Base-by-base conservation (phyloP, 2,113 vertebrate species). In the Bubo scandiacus region DNA sequence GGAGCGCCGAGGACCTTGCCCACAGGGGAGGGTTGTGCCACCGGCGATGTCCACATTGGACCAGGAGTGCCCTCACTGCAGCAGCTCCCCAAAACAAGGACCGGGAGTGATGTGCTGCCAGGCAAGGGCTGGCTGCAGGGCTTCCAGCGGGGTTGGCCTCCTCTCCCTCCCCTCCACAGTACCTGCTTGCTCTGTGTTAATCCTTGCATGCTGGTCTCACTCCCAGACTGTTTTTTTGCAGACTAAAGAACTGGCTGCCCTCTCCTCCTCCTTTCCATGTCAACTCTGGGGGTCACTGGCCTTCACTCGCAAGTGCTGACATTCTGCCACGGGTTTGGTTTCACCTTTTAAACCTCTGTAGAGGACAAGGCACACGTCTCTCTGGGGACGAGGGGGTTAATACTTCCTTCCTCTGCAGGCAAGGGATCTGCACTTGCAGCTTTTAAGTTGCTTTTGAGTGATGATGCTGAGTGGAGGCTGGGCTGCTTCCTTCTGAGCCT, bases 1-100 rank as follows among this genome's bases (percentile, higher is more conserved):
- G 42, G 42, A 26, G 7, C 5, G 40, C 9, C 2, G 2, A n/a
- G 77, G 25, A 61, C 1, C 29, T 1, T 13, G 15, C 12, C 11
- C 1, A 3, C 29, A 9, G 29, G 9, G 29, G 18, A 40, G 15
- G 38, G 6, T 6, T 45, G 58, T 59, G 74, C 43, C 81, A 36
- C 43, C 27, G 32, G 32, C 1, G 1, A 11, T 57, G 77, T 42
- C 49, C 32, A 11, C 2, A 17, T 20, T 26, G 61, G 74, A 11
- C 43, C 59, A 52, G 27, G 5, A 25, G 10, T 10, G 19, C 42
- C 63, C 30, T 78, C 38, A 4, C 38, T 23, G 52, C 34, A 11
- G 38, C 3, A 1, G n/a, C 11, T 65, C 15, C 21, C 29, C 5
- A 2, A 11, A 30, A 3, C 21, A 11, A 52, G 57, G 70, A 9